phyloP scores from a whole-genome alignment of 2,797 vertebrate genomes.

The Morelia viridis region DNA sequence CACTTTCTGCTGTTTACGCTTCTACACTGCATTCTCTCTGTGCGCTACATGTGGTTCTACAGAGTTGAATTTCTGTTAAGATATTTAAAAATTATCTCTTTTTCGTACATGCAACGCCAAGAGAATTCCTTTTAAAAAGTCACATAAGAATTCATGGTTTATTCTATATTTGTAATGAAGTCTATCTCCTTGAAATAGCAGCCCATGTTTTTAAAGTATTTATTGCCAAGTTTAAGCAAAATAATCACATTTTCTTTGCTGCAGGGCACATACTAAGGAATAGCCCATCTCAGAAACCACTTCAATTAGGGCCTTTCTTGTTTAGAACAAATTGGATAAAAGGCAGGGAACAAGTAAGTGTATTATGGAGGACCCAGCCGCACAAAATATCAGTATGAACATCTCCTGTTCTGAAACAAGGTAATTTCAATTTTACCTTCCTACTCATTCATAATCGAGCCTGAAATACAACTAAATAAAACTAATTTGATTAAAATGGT shows the following conservation, averaged over 20 bases:
- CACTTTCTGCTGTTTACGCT: no score
- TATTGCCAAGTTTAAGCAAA: conserved; percentile 24
- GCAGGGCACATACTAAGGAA: neutral
- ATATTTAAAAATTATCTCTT: neutral
- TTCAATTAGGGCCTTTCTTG: conserved; percentile 22
- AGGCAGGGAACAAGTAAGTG: neutral
- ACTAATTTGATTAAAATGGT: no score
- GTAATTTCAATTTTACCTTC: neutral
- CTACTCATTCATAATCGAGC: neutral
- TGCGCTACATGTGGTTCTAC: neutral
- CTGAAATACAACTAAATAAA: neutral
- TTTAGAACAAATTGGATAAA: neutral
- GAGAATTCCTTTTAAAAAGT: neutral
- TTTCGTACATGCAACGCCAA: neutral
- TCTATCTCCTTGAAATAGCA: conserved; percentile 16
- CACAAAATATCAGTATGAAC: neutral
- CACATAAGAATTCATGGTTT: neutral
- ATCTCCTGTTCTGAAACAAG: neutral
- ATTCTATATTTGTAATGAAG: neutral
- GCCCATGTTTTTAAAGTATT: conserved; percentile 5
- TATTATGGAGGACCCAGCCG: neutral
- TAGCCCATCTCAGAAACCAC: conserved; percentile 19
- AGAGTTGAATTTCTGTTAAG: neutral
- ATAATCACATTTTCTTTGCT: conserved; percentile 35
- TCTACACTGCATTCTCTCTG: neutral